A percentile compares a stretch with the other conserved stretches of the same genome.
phyloP scores from a whole-genome alignment of 1,140 invertebrate genomes.

The Lepidurus couesii region DNA sequence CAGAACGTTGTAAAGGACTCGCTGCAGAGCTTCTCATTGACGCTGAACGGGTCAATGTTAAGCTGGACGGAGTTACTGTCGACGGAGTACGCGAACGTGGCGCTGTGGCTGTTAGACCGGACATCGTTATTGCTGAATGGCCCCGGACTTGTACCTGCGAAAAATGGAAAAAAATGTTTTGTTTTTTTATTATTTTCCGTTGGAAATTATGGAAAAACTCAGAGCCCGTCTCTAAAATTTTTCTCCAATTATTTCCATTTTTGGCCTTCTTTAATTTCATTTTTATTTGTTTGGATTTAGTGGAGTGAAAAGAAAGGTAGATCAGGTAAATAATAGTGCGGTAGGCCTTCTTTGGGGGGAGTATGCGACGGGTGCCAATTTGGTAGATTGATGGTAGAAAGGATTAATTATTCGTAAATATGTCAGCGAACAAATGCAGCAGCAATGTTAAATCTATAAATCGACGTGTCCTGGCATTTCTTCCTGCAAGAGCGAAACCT shows the following conservation, averaged over 20 bases:
- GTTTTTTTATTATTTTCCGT: no score
- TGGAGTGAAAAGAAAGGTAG: no score
- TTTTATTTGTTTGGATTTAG: no score
- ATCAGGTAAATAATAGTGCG: no score
- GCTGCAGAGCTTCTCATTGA: constrained; percentile 1
- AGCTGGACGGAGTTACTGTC: not conserved
- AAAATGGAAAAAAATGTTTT: no score
- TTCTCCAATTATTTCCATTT: no score
- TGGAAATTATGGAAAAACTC: no score
- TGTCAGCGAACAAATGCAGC: not conserved
- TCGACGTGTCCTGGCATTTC: not conserved
- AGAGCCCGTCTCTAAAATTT: no score
- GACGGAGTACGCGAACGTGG: not conserved
- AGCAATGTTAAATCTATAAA: not conserved
- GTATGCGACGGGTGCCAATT: no score
- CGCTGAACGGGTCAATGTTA: not conserved
- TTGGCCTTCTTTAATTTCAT: no score
- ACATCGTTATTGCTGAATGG: not conserved
- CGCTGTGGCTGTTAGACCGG: not conserved
- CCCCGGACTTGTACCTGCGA: not conserved
- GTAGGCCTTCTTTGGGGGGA: no score
- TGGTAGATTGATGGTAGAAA: no score
- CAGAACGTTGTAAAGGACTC: not conserved
- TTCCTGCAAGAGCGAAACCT: not conserved
- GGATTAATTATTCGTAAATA: not conserved